These are phyloP conservation scores for Chalcis sispes DNA, from an alignment of 2,888 invertebrate genomes.

Conservation along the genomic window DNA sequence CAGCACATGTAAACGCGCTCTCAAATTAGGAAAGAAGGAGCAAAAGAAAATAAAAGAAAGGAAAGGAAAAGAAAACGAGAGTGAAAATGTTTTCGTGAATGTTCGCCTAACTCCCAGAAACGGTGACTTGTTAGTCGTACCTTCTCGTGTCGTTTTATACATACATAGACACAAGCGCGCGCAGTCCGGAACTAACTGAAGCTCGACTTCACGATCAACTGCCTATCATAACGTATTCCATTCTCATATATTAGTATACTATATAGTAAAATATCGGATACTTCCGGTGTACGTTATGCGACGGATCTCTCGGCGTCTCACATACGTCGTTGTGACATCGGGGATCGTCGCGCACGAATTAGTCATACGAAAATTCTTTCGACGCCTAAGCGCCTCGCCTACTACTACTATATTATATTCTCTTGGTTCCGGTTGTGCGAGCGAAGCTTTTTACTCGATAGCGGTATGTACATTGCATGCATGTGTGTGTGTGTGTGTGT, in stretches of 20 bases:
- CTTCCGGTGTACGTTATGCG: slow-evolving; percentile 21
- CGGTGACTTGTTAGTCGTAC: slow-evolving; percentile 1
- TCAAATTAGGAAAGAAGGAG: too few species aligned
- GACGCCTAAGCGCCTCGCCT: neutral
- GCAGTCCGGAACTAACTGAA: neutral
- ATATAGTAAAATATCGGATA: neutral
- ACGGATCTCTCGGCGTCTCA: too few species aligned
- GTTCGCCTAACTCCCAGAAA: neutral
- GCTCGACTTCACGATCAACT: neutral
- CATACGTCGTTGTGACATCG: too few species aligned
- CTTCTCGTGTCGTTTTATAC: too few species aligned
- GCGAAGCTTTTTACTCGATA: neutral
- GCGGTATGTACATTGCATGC: neutral
- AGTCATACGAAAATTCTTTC: slow-evolving; percentile 40
- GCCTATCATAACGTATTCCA: slow-evolving; percentile 35
- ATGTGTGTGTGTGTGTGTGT: neutral
- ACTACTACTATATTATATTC: too few species aligned
- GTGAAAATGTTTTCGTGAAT: slow-evolving; percentile 29
- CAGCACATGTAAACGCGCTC: neutral
- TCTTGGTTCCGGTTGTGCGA: too few species aligned
- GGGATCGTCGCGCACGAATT: slow-evolving; percentile 15
- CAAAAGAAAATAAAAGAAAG: too few species aligned
- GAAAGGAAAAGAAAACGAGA: slow-evolving; percentile 21
- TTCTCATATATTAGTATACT: slow-evolving; percentile 11
- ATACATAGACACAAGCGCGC: too few species aligned